A percentile compares a stretch with the other conserved stretches of the same genome.
These are phyloP conservation scores for Drosophila nikananu DNA, from an alignment of 1,140 invertebrate species.

Conservation along the genomic window DNA sequence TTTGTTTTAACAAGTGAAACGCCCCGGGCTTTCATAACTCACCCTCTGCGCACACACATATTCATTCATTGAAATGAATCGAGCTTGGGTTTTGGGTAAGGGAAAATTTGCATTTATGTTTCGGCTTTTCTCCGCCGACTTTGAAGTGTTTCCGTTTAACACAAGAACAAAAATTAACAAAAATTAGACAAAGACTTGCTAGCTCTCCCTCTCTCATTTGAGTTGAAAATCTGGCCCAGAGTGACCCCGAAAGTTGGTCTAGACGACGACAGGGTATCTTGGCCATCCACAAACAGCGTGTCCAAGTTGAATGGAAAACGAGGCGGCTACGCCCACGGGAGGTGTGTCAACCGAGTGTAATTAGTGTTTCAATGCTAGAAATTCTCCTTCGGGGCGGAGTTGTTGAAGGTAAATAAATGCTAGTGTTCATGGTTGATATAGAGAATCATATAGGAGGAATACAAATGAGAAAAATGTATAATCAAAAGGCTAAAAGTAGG, in stretches of 20 bases:
- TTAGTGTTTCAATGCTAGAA: slow-evolving; percentile 46
- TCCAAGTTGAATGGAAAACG: slow-evolving; percentile 9
- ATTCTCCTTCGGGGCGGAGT: slow-evolving; percentile 31
- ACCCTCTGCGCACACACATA: slow-evolving; percentile 28
- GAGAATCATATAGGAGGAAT: slow-evolving; percentile 1
- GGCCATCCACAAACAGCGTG: slow-evolving; percentile 22
- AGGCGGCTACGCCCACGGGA: slow-evolving; percentile 9
- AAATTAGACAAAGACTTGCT: slow-evolving; percentile 7
- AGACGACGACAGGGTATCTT: slow-evolving; percentile 36
- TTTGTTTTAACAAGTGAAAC: slow-evolving; percentile 81
- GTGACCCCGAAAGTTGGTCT: slow-evolving; percentile 29
- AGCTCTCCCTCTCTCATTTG: not conserved
- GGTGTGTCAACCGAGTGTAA: slow-evolving; percentile 40
- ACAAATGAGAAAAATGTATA: not conserved
- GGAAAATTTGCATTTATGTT: slow-evolving; percentile 69
- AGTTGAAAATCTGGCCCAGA: slow-evolving; percentile 20
- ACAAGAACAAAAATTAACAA: slow-evolving; percentile 13
- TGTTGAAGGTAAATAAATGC: slow-evolving; percentile 43
- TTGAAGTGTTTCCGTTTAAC: slow-evolving; percentile 60
- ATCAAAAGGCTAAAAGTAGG: not conserved
- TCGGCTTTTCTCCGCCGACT: slow-evolving; percentile 27
- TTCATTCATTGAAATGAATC: slow-evolving; percentile 52
- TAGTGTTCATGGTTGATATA: slow-evolving; percentile 11
- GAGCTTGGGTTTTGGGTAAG: slow-evolving; percentile 1
- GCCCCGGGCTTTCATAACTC: slow-evolving; percentile 71